A percentile compares a stretch with the other conserved stretches of the same genome.
These are phyloP conservation scores for Bombyx huttoni DNA, from an alignment of 2,888 invertebrate species.

Conservation along the genomic window DNA sequence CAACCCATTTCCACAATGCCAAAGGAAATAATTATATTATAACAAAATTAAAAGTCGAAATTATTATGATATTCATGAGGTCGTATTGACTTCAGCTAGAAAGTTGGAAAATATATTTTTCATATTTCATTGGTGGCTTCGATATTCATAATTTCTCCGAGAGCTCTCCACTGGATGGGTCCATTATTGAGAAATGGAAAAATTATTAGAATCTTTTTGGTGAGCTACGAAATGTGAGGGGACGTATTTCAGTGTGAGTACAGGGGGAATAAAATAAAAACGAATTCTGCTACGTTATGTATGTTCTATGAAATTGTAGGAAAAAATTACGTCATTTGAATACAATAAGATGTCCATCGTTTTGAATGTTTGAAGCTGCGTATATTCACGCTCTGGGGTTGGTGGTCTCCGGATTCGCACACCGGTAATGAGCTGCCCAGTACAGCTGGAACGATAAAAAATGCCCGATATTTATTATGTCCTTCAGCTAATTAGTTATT, in stretches of 20 bases:
- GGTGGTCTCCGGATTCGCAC: too few relatives aligned
- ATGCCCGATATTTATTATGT: too few relatives aligned
- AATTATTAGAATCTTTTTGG: conserved; percentile 1
- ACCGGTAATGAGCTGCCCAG: too few relatives aligned
- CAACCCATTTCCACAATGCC: neutral
- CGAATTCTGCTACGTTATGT: neutral
- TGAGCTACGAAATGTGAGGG: neutral
- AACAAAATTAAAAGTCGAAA: neutral
- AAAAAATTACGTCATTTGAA: too few relatives aligned
- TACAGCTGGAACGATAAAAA: too few relatives aligned
- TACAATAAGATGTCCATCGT: too few relatives aligned
- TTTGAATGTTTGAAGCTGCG: too few relatives aligned
- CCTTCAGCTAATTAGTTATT: too few relatives aligned
- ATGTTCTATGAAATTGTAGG: neutral
- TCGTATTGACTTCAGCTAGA: neutral
- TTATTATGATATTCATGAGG: neutral
- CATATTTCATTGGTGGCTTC: neutral
- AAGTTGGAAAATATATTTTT: neutral
- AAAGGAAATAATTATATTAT: neutral
- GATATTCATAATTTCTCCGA: neutral
- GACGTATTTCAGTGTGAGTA: neutral
- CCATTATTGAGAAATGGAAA: conserved; percentile 2
- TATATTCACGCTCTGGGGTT: too few relatives aligned
- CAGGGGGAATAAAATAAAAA: too few relatives aligned
- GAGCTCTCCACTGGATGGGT: neutral